Evolutionary conservation across 2,797 vertebrate species (phyloP).

Genomic region (Sphenopsis melanotis): DNA sequence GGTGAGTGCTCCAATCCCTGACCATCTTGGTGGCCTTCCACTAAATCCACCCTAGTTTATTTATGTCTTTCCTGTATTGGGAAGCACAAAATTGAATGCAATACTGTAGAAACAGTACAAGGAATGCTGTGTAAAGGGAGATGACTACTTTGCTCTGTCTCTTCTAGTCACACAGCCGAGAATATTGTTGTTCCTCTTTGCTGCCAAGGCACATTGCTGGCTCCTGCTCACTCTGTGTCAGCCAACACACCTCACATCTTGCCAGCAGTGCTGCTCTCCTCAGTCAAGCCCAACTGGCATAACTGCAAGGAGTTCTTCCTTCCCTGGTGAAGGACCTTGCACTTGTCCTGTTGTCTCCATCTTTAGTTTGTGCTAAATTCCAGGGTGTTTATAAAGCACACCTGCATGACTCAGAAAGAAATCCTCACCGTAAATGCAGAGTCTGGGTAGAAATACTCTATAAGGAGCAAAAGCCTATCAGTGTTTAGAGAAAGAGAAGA

Average conservation of each 20-base stretch:
- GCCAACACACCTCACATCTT: rapidly evolving
- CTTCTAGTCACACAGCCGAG: neutral
- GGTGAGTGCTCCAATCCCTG: neutral
- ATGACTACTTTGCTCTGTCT: neutral
- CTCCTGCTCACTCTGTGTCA: neutral
- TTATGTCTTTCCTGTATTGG: neutral
- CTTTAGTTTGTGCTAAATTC: neutral
- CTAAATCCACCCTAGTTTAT: neutral
- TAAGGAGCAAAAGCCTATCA: neutral
- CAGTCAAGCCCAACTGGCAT: neutral
- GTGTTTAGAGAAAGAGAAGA: neutral
- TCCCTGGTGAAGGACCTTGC: neutral
- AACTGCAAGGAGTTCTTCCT: neutral
- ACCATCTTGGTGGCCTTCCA: neutral
- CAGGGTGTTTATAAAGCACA: neutral
- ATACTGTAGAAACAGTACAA: neutral
- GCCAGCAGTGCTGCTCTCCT: neutral
- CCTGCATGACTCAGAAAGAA: neutral
- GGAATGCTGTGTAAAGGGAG: neutral
- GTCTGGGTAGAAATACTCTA: neutral
- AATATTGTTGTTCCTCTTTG: neutral
- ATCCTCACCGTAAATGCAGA: neutral
- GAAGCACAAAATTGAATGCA: neutral
- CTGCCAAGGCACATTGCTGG: neutral
- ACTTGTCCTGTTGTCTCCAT: neutral